Conservation (phyloP, 2,888 invertebrate species). For the Cephonodes hylas region DNA sequence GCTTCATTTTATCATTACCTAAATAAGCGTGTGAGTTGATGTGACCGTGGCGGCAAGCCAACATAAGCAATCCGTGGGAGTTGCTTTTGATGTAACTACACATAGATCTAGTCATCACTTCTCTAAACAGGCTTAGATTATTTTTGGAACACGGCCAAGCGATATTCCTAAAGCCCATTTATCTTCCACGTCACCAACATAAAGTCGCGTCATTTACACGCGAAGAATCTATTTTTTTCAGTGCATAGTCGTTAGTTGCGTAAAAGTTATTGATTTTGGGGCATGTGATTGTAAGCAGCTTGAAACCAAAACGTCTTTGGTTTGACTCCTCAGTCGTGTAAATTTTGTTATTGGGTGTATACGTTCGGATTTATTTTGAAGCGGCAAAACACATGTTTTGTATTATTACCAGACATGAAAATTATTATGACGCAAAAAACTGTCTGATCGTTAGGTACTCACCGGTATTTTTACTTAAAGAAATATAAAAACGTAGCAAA, state of each 20-base stretch:
- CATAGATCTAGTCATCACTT: background rate
- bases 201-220: too few species aligned
- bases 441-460: background rate
- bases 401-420: background rate
- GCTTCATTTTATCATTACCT: background rate
- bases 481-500: too few species aligned
- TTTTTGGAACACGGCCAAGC: background rate
- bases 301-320: too few species aligned
- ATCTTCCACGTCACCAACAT: background rate
- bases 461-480: background rate
- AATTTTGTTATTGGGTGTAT: too few species aligned
- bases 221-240: too few species aligned
- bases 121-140: background rate
- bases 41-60: background rate
- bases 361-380: too few species aligned
- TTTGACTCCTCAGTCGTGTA: too few species aligned
- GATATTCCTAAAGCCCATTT: background rate
- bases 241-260: too few species aligned
- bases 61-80: background rate
- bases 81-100: background rate
- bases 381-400: too few species aligned
- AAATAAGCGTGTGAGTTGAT: background rate
- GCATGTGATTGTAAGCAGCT: too few species aligned
- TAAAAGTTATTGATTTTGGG: too few species aligned
- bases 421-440: background rate